Evolutionary conservation across 2,888 invertebrate species (phyloP).

Genomic region (Cinara cedri): DNA sequence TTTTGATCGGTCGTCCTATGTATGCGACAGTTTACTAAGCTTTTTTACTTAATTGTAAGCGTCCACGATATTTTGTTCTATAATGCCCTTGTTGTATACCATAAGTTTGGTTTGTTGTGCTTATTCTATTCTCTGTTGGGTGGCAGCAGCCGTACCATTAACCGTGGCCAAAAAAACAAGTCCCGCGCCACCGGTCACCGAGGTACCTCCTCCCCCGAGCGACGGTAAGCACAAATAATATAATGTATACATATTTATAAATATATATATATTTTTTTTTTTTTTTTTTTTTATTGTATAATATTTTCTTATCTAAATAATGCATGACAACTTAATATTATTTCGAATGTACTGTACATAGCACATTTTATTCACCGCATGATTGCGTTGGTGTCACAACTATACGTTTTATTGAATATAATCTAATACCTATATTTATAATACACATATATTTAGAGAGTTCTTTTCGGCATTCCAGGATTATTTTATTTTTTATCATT

Average conservation of each 20-base stretch:
- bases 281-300: slow-evolving; percentile 35
- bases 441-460: slow-evolving; percentile 4
- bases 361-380: slow-evolving; percentile 53
- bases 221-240: slow-evolving; percentile 56
- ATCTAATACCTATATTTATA: slow-evolving; percentile 4
- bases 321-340: slow-evolving; percentile 40
- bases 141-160: slow-evolving; percentile 57
- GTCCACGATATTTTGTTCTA: slow-evolving; percentile 48
- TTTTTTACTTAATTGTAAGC: slow-evolving; percentile 43
- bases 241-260: slow-evolving; percentile 13
- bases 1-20: neutral
- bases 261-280: slow-evolving; percentile 27
- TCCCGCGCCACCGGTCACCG: slow-evolving; percentile 57
- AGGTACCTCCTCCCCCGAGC: slow-evolving; percentile 54
- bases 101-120: slow-evolving; percentile 56
- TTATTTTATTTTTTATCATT: slow-evolving; percentile 55
- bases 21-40: slow-evolving; percentile 4
- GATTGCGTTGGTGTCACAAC: slow-evolving; percentile 41
- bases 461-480: slow-evolving; percentile 31
- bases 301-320: slow-evolving; percentile 8
- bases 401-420: slow-evolving; percentile 18
- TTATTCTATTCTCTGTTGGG: slow-evolving; percentile 57
- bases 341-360: slow-evolving; percentile 35
- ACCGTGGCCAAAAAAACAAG: slow-evolving; percentile 57
- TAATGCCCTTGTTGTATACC: slow-evolving; percentile 54